Conservation (phyloP, 2,888 invertebrate species). For the Mactromeris polynyma region DNA sequence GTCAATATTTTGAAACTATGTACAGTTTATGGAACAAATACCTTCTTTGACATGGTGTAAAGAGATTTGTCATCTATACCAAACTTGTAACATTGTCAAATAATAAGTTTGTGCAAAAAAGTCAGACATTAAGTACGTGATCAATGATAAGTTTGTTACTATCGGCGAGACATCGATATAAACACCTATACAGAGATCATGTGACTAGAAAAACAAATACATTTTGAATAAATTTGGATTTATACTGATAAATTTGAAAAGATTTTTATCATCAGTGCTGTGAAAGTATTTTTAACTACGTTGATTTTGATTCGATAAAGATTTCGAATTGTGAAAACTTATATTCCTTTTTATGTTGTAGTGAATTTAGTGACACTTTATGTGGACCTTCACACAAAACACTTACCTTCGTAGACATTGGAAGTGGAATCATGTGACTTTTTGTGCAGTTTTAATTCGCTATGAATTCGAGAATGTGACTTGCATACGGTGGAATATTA, state of each 20-base stretch:
- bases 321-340: not conserved
- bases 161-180: not conserved
- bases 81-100: not conserved
- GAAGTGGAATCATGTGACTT: not conserved
- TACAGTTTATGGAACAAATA: not conserved
- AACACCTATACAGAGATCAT: not conserved
- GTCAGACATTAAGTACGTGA: not conserved
- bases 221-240: conserved; percentile 4
- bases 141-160: conserved; percentile 15
- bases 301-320: not conserved
- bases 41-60: not conserved
- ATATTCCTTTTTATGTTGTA: not conserved
- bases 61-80: not conserved
- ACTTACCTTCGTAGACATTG: not conserved
- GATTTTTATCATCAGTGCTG: not conserved
- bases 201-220: not conserved
- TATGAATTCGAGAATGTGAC: not conserved
- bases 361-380: not conserved
- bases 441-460: not conserved
- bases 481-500: not conserved
- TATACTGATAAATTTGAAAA: not conserved
- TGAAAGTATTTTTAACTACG: not conserved
- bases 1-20: conserved; percentile 14
- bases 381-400: not conserved
- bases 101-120: not conserved